phyloP scores from a whole-genome alignment of 2,113 vertebrate genomes.

The Sander vitreus region DNA sequence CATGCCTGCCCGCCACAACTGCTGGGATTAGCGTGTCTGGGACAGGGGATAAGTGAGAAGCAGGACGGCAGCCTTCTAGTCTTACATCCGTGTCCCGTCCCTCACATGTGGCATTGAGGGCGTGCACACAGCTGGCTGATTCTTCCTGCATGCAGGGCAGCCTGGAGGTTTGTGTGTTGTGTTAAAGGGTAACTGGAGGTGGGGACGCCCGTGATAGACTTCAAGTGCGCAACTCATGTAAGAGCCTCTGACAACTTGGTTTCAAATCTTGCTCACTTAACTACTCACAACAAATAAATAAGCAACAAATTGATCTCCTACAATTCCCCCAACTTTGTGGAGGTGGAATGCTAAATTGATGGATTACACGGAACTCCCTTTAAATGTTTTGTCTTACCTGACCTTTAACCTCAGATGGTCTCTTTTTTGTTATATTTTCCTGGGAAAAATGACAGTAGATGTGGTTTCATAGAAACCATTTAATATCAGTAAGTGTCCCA shows the following conservation, averaged over 20 bases:
- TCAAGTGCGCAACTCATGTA: not conserved
- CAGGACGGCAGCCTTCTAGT: constrained; percentile 42
- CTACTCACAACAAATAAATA: not conserved
- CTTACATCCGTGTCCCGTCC: constrained; percentile 50
- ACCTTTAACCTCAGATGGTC: not conserved
- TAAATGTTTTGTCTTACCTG: not conserved
- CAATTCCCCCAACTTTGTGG: not conserved
- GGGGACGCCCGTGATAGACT: not conserved
- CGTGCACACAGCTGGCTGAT: constrained; percentile 68
- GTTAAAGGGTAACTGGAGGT: constrained; percentile 21
- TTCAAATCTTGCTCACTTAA: not conserved
- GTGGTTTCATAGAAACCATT: not conserved
- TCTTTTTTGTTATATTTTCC: not conserved
- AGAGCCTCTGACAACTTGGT: constrained; percentile 6
- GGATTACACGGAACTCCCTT: not conserved
- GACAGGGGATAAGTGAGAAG: constrained; percentile 57
- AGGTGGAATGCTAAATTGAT: not conserved
- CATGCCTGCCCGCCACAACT: constrained; percentile 62
- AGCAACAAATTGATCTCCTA: not conserved
- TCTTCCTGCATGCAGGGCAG: constrained; percentile 28
- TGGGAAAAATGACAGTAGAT: not conserved
- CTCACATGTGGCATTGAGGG: constrained; percentile 55
- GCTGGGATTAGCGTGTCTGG: constrained; percentile 77
- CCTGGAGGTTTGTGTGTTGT: constrained; percentile 26
- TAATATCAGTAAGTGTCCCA: not conserved